Evolutionary conservation across 2,888 invertebrate genomes (phyloP), one percentile per base, ranked within the genome.

Genomic region (Plagodis dolabraria): DNA sequence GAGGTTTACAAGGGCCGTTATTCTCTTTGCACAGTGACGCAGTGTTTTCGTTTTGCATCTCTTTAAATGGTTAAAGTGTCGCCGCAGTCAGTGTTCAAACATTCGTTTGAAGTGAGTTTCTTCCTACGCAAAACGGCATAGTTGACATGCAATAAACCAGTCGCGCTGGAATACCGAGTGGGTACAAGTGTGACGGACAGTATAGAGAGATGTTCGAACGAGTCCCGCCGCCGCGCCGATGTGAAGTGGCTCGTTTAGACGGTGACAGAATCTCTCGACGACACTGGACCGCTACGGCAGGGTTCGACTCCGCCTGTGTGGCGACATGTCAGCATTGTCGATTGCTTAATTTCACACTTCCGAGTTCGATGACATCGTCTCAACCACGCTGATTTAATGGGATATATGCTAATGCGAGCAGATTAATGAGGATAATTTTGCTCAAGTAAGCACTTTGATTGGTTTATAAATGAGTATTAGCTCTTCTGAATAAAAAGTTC

Each of bases 131-230:
- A 71, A 74, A 73, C 67, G 70, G 65, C 69, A 69, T 65, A 70
- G 69, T 74, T 75, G 73, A 74, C 77, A 78, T 74, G 77, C 72
- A 74, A 79, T 82, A 81, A 81, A 79, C 76, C 71, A 74, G 74
- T 75, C 74, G 59, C 67, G 72, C 72, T 72, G 74, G 74, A 75
- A 75, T 69, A 74, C 68, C 71, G 69, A 66, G 55, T 46, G 60
- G 34, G 60, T 70, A 70, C 60, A 52, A 55, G 60, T 60, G 60
- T 69, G 69, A 69, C 68, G 67, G 67, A 61, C 63, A 70, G 72
- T 72, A 79, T 72, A 74, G 70, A 74, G 72, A 74, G 75, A 79
- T 74, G 74, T 63, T 73, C 67, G 70, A 55, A 45, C 63, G 63
- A 72, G 70, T 77, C 70, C 68, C 65, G 64, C 66, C 53, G 69